Evolutionary conservation across 2,888 invertebrate genomes (phyloP).

Genomic region (Cheilosia pagana): DNA sequence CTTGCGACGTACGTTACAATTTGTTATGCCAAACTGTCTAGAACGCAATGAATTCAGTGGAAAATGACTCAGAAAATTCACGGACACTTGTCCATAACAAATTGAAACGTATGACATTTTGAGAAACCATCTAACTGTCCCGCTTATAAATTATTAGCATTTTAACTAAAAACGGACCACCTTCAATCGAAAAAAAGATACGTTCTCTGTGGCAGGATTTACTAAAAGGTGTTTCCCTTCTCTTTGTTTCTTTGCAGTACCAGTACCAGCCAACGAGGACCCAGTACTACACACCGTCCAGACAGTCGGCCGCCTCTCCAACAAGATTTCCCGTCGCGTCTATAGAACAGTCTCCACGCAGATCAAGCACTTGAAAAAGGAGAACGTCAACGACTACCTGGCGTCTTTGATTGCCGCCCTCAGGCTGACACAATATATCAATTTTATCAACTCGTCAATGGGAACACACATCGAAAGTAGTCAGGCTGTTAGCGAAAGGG

Average conservation of each 20-base stretch:
- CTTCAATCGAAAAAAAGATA: not conserved
- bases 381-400: slow-evolving; percentile 84
- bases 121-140: too few species aligned
- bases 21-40: not conserved
- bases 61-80: too few species aligned
- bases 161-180: too few species aligned
- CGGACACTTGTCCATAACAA: too few species aligned
- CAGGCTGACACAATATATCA: slow-evolving; percentile 84
- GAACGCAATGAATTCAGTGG: too few species aligned
- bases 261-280: slow-evolving; percentile 86
- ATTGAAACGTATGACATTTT: too few species aligned
- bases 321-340: slow-evolving; percentile 88
- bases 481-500: slow-evolving; percentile 41
- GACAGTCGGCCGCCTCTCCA: slow-evolving; percentile 89
- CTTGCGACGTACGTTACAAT: not conserved
- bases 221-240: slow-evolving; percentile 7
- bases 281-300: slow-evolving; percentile 89
- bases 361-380: slow-evolving; percentile 84
- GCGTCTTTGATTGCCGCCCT: slow-evolving; percentile 84
- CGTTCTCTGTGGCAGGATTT: not conserved
- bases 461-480: slow-evolving; percentile 80
- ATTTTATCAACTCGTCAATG: slow-evolving; percentile 83
- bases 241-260: slow-evolving; percentile 83
- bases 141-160: too few species aligned
- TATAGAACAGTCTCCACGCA: slow-evolving; percentile 87